Evolutionary conservation across 2,113 vertebrate species (phyloP), one percentile per base, ranked within the genome.

Genomic region (Lipophrys pholis): DNA sequence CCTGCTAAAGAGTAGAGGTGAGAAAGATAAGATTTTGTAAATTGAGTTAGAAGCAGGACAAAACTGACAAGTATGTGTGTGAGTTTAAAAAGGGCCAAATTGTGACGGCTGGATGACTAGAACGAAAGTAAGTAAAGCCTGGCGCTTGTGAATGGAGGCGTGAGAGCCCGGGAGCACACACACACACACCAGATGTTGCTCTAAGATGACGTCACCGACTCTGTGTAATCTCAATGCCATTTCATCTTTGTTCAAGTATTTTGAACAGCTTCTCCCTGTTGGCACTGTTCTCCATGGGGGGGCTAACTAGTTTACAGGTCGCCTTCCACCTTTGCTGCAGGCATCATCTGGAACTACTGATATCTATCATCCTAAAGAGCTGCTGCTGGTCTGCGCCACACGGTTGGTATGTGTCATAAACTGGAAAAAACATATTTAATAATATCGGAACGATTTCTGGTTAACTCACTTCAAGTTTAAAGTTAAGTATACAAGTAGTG

Each of bases 141-240:
- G 56, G 66, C 21, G 35, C 15, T 53, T 65, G 42, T 62, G 51
- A 59, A 68, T 30, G 6, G 35, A 49, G 61, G 55, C 38, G 43
- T 52, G 30, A 39, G 69, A 49, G 41, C 50, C 43, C 64, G 52
- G 67, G 40, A 71, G 68, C 64, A 11, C 61, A 67, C 50, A 69
- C 64, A 11, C 61, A 67, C 50, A 69, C 45, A 75, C 43, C 86
- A 92, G 90, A 91, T 90, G 90, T 86, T 84, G 76, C 72, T 58
- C 49, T 59, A n/a, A 8, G 39, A 85, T 85, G 85, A 88, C 62
- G 43, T 90, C 77, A 79, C 71, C 38, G 9, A 7, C 67, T 53
- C 62, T 80, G 79, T 3, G 50, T 73, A 73, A 73, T 81, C 56
- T 69, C 65, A 83, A 65, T 54, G 36, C 50, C 53, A 61, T 76